Evolutionary conservation across 37 sponge, comb jelly and placozoan genomes (phyloP).

Genomic region (Dysidea cf. avara): DNA sequence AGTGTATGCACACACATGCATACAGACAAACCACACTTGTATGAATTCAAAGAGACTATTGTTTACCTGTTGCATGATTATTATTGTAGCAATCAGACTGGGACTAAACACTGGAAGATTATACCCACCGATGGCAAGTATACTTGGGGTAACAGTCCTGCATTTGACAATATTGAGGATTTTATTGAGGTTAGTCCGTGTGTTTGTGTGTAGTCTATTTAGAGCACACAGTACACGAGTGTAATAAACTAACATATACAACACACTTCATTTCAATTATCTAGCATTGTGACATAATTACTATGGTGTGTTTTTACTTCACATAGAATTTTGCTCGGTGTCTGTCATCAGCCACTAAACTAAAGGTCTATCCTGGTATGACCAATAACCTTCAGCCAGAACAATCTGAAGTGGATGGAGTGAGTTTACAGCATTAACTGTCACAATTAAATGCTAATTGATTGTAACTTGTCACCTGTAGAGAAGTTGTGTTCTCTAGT

Average conservation of each 20-base stretch:
- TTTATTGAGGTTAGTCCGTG: constrained; percentile 58
- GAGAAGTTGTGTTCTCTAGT: no score
- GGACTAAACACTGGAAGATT: constrained; percentile 79
- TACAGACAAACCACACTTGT: not conserved
- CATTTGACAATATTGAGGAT: constrained; percentile 15
- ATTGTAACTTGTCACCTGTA: no score
- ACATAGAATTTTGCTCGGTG: constrained; percentile 47
- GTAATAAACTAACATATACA: not conserved
- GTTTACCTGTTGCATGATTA: no score
- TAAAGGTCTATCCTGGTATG: constrained; percentile 44
- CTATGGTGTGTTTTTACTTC: not conserved
- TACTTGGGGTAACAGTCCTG: constrained; percentile 38
- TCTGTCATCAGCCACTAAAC: constrained; percentile 45
- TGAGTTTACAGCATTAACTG: not conserved
- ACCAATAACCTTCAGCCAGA: constrained; percentile 27
- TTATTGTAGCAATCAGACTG: constrained; percentile 57
- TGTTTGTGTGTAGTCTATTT: not conserved
- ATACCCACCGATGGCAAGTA: constrained; percentile 49
- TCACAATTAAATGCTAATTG: no score
- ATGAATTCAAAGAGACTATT: not conserved
- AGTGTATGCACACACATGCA: not conserved
- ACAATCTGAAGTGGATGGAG: constrained; percentile 4
- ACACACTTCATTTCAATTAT: not conserved
- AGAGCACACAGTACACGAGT: not conserved
- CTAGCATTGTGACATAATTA: not conserved